Base-by-base conservation (phyloP, 2,888 invertebrate genomes). In the Ophion slaviceki region DNA sequence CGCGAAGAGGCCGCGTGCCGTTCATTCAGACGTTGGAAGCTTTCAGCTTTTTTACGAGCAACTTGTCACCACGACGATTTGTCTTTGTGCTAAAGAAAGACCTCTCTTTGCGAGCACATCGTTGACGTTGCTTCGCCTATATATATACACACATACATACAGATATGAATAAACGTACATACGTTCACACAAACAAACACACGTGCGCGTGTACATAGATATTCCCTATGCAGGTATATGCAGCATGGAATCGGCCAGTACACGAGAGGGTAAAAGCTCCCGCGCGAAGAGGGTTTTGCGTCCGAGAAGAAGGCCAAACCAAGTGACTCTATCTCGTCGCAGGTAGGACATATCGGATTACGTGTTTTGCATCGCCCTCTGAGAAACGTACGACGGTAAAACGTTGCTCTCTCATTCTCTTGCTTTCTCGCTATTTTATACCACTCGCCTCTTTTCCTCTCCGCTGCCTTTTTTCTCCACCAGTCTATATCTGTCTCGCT, bases 331-430 rank as follows among this genome's bases (percentile, higher is more conserved):
- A 92, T 92, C 92, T 91, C 86, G 87, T 84, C 84, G 88, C 89
- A 90, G 90, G 91, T 91, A 90, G 90, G 91, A 91, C 92, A 90
- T 92, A 92, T 92, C 92, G 91, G 90, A 91, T 92, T 91, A 91
- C 91, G 88, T 90, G 90, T 90, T 90, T 90, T 89, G 90, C 90
- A 90, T 91, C 88, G 88, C 85, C 86, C 82, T 86, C 74, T 61
- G 70, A 36, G 32, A 75, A 62, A 76, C 45, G 24, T 20, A 70
- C 78, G 82, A 80, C 66, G 66, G 76, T 47, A 61, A 78, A 77
- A 78, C 80, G 75, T 53, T 66, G 77, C 67, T 47, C 79, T 81
- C 59, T 81, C 72, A 1, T 59, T 57, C 53, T 32, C 40, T 66
- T 20, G 20, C n/a, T 68, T 32, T 59, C n/a, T 80, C 70, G 68